phyloP scores from a whole-genome alignment of 2,113 vertebrate species.

The Equus quagga region DNA sequence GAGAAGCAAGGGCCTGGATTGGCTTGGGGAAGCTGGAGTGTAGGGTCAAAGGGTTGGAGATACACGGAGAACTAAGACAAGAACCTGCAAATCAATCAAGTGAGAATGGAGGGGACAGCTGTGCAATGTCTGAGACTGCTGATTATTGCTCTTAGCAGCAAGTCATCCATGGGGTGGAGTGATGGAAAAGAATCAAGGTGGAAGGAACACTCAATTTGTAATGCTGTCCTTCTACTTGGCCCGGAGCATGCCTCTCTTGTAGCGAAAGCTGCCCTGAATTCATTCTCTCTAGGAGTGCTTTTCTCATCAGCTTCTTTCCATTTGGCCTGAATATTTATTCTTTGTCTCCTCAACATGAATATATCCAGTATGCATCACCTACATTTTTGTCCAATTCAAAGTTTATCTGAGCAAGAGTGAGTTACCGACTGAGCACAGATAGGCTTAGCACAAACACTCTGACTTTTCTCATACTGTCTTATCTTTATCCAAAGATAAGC shows the following conservation, averaged over 20 bases:
- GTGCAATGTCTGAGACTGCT: background rate
- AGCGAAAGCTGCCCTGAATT: background rate
- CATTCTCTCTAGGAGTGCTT: background rate
- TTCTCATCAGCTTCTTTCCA: background rate
- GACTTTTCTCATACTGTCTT: background rate
- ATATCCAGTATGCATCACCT: no score
- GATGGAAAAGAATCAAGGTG: background rate
- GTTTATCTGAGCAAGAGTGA: background rate
- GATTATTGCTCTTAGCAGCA: background rate
- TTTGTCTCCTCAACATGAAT: background rate
- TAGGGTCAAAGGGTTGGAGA: no score
- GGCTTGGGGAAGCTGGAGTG: background rate
- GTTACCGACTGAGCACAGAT: background rate
- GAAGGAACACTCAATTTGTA: no score
- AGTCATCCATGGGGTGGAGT: fast-evolving
- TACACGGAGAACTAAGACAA: fast-evolving
- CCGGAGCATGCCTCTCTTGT: no score
- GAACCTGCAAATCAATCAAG: no score
- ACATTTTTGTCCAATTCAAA: background rate
- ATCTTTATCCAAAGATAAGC: background rate
- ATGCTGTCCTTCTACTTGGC: background rate
- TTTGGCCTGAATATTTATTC: background rate
- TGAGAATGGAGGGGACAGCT: background rate
- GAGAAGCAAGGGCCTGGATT: no score
- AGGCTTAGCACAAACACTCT: background rate